Conservation (phyloP, 2,888 invertebrate species). For the Eustalomyia histrio region DNA sequence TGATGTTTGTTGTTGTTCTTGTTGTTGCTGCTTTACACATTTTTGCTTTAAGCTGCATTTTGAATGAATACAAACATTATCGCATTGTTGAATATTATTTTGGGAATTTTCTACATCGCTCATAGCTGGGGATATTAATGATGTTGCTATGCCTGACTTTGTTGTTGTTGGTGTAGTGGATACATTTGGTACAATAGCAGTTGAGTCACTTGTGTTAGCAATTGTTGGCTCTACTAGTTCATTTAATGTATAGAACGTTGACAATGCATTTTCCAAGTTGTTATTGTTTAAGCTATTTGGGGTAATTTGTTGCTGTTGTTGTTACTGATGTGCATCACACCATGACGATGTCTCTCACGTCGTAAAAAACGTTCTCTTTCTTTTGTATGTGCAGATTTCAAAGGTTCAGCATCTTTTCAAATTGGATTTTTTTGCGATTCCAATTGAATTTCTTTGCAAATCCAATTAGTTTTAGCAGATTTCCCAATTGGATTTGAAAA, state of each 20-base stretch:
- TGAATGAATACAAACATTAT: conserved; percentile 64
- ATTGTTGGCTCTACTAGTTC: conserved; percentile 36
- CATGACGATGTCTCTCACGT: no score
- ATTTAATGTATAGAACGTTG: conserved; percentile 24
- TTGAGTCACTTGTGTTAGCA: conserved; percentile 46
- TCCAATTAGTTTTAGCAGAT: no score
- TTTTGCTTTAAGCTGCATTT: conserved; percentile 64
- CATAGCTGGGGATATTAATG: conserved; percentile 44
- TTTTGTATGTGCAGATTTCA: no score
- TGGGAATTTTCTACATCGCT: conserved; percentile 41
- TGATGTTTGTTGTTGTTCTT: conserved; percentile 2
- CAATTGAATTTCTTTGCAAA: no score
- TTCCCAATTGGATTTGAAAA: no score
- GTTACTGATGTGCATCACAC: no score
- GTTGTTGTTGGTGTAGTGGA: conserved; percentile 22
- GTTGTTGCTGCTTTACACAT: conserved; percentile 29
- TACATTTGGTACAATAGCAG: conserved; percentile 39
- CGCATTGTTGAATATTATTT: conserved; percentile 51
- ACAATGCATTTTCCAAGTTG: conserved; percentile 22
- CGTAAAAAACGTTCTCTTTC: no score
- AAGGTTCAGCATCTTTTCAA: no score
- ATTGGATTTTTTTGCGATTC: no score
- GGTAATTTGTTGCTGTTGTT: conserved; percentile 25
- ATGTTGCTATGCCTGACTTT: conserved; percentile 31
- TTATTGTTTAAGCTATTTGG: conserved; percentile 30